Evolutionary conservation across 1,140 invertebrate species (phyloP).

Genomic region (Archivesica marissinica): DNA sequence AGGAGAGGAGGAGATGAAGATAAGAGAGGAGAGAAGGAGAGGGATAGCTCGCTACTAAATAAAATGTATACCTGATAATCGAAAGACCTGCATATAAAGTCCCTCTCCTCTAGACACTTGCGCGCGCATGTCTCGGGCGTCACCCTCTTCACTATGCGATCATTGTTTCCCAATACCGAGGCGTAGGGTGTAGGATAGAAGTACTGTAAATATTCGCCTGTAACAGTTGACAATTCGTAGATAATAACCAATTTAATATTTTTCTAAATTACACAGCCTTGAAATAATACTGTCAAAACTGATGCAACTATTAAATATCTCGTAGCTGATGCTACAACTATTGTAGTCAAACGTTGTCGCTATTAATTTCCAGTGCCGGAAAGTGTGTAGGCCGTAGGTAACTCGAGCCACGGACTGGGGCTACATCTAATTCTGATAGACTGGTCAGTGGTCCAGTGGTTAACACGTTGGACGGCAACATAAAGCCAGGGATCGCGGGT

Average conservation of each 20-base stretch:
- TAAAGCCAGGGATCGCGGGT: too few relatives aligned
- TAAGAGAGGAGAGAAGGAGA: not conserved
- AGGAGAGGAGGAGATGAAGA: too few relatives aligned
- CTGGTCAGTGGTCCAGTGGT: too few relatives aligned
- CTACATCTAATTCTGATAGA: too few relatives aligned
- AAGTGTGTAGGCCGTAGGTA: not conserved
- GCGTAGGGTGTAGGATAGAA: slow-evolving; percentile 81
- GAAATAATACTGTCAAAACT: not conserved
- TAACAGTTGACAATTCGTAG: not conserved
- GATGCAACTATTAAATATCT: too few relatives aligned
- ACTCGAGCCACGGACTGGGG: not conserved
- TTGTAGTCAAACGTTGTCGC: too few relatives aligned
- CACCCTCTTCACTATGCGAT: slow-evolving; percentile 72
- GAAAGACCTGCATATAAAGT: slow-evolving; percentile 81
- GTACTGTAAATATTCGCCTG: slow-evolving; percentile 75
- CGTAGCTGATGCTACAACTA: too few relatives aligned
- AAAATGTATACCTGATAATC: slow-evolving; percentile 78
- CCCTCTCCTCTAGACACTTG: slow-evolving; percentile 78
- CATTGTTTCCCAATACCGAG: slow-evolving; percentile 78
- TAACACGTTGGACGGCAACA: too few relatives aligned
- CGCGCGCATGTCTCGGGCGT: slow-evolving; percentile 80
- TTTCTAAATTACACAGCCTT: not conserved
- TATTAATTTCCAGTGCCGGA: too few relatives aligned
- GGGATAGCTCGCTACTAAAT: too few relatives aligned
- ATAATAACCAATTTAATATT: too few relatives aligned